Percentiles rank a stretch among this genome's conserved stretches.
Conservation (phyloP, 1,140 invertebrate species). For the Daktulosphaira vitifoliae region DNA sequence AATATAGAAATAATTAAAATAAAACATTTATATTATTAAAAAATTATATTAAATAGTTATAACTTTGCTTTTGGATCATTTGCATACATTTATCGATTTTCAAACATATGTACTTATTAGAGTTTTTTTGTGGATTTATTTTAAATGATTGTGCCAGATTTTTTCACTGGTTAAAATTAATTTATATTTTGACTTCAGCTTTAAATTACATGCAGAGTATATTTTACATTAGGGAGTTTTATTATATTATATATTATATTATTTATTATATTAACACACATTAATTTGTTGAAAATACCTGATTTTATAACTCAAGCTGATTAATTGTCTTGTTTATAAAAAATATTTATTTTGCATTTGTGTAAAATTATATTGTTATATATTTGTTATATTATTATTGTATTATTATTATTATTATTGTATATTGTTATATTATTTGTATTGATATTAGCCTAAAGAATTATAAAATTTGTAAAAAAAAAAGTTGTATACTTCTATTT, state of each 20-base stretch:
- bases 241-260: no score
- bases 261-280: no score
- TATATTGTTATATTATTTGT: no score
- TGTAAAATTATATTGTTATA: no score
- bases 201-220: slow-evolving; percentile 6
- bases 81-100: not conserved
- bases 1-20: not conserved
- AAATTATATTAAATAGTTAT: not conserved
- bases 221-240: not conserved
- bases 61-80: not conserved
- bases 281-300: not conserved
- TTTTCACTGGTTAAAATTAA: not conserved
- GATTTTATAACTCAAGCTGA: slow-evolving; percentile 1
- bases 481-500: no score
- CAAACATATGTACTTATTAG: not conserved
- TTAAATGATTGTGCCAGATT: not conserved
- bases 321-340: not conserved
- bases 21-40: not conserved
- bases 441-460: no score
- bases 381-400: no score
- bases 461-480: not conserved
- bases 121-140: not conserved
- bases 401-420: no score
- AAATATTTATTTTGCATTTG: not conserved
- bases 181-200: not conserved